Evolutionary conservation across 35 echinoderm and acorn worm genomes (phyloP).

Genomic region (Heliocidaris erythrogramma): DNA sequence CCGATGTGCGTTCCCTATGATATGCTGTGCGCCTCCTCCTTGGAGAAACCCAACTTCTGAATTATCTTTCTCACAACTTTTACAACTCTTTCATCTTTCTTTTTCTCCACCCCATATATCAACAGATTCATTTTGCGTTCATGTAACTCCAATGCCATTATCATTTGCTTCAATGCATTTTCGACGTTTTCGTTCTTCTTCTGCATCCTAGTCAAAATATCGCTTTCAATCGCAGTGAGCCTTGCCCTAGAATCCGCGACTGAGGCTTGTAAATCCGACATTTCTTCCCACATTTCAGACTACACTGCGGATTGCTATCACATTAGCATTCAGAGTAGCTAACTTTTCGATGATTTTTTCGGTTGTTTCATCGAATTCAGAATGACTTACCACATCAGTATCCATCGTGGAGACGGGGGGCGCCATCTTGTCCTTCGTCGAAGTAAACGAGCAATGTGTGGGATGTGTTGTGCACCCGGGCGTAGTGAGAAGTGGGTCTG

Average conservation of each 20-base stretch:
- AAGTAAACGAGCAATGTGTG: too few relatives aligned
- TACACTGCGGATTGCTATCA: too few relatives aligned
- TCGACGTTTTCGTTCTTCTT: neutral
- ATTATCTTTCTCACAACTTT: neutral
- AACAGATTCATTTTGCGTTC: conserved; percentile 1
- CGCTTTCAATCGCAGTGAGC: neutral
- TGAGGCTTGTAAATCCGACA: neutral
- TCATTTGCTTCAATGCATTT: neutral
- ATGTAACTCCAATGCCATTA: neutral
- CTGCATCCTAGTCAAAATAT: neutral
- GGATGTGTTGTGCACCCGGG: too few relatives aligned
- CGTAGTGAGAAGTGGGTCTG: too few relatives aligned
- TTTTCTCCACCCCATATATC: neutral
- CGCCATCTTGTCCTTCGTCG: too few relatives aligned
- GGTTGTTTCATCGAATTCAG: neutral
- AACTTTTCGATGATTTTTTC: neutral
- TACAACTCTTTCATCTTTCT: conserved; percentile 16
- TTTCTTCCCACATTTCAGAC: neutral
- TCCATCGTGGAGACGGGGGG: too few relatives aligned
- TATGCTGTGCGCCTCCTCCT: neutral
- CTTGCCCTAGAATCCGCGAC: neutral
- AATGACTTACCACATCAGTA: neutral
- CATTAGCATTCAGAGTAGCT: too few relatives aligned
- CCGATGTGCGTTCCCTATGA: neutral
- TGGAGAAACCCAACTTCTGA: neutral